Percentiles rank a stretch among this genome's conserved stretches.
Conservation (phyloP, 2,113 vertebrate genomes). For the Grantiella picta region DNA sequence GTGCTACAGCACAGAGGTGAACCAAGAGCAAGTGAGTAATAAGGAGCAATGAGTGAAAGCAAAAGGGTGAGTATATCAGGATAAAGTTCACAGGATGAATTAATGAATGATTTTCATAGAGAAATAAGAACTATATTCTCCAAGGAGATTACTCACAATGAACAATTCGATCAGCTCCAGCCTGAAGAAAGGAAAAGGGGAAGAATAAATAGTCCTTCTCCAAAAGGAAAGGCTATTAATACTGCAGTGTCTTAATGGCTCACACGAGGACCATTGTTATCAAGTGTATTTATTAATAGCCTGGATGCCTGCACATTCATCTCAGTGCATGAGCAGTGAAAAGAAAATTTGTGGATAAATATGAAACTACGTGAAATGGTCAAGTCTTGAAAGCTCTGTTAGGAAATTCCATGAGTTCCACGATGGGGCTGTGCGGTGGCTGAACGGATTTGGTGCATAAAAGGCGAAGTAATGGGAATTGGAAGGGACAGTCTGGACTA, state of each 20-base stretch:
- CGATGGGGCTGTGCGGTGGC: not conserved
- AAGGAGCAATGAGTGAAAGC: not conserved
- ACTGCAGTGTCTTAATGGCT: conserved; percentile 29
- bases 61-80: not conserved
- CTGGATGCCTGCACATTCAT: not conserved
- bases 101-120: conserved; percentile 35
- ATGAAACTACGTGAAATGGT: not conserved
- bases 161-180: conserved; percentile 2
- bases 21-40: not conserved
- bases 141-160: conserved; percentile 45
- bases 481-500: conserved; percentile 25
- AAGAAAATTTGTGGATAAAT: conserved; percentile 26
- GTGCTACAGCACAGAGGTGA: not conserved
- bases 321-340: not conserved
- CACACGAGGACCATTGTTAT: conserved; percentile 36
- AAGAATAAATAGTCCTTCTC: conserved; percentile 43
- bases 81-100: conserved; percentile 19
- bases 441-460: not conserved
- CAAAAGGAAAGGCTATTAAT: conserved; percentile 58
- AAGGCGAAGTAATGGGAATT: conserved; percentile 32
- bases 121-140: conserved; percentile 26
- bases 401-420: not conserved
- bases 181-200: conserved; percentile 18
- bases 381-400: not conserved
- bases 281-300: conserved; percentile 54